Base-by-base conservation (phyloP, 2,113 vertebrate genomes). In the Seriola rivoliana region DNA sequence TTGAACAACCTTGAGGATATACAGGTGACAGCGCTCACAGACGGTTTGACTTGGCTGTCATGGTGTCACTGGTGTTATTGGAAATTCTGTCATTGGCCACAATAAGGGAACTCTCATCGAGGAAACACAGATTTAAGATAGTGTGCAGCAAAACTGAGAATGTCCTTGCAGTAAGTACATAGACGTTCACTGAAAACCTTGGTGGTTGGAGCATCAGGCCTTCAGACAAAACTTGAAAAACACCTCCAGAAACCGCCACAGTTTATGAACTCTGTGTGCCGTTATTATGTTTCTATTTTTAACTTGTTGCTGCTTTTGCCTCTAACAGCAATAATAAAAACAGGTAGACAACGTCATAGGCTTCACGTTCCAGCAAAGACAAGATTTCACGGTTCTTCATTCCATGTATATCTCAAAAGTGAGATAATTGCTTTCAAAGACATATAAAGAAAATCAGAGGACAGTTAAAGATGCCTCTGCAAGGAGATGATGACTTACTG, bases 401-500 rank as follows among this genome's bases (percentile, higher is more conserved):
- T 81, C 36, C 62, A 46, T 3, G 4, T 29, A 10, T 12, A 13
- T 57, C 50, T 57, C 1, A 8, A 48, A 25, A 46, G 63, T 2
- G 4, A n/a, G 16, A 65, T n/a, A 14, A 67, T 7, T 59, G 32
- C 44, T 23, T 34, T 55, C 38, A 77, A 16, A 48, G 44, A 38
- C 23, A 10, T 14, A 10, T 23, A 12, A 46, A 76, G 40, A 57
- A 46, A 57, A 64, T 40, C 21, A 6, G 13, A 8, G 16, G 23
- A 52, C 9, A 25, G 1, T 21, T 14, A 60, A 57, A 65, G 21
- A 23, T 8, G 2, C 1, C 0, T 3, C 1, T 1, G 34, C 48
- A 66, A 59, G 2, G 21, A 21, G 8, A 74, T 44, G 74, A 44
- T 67, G 59, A 82, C 16, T 76, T 50, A 84, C 52, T 36, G 13